Evolutionary conservation across 1,140 invertebrate genomes (phyloP).

Genomic region (Anoplolepis gracilipes): DNA sequence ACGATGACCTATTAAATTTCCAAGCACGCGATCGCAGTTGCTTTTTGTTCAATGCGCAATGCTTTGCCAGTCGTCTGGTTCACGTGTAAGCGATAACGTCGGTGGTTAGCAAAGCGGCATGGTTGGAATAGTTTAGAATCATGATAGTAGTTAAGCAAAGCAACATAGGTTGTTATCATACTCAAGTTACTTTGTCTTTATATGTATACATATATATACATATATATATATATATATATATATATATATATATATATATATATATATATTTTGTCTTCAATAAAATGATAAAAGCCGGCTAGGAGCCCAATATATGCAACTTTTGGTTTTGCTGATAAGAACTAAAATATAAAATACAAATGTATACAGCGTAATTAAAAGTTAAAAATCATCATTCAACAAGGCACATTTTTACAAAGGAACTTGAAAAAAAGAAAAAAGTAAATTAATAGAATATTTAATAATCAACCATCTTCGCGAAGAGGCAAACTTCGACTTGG

Average conservation of each 20-base stretch:
- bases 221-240: too few relatives aligned
- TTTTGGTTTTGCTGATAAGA: background rate
- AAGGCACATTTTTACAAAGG: background rate
- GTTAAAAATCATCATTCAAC: too few relatives aligned
- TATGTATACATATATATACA: too few relatives aligned
- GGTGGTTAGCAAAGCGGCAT: background rate
- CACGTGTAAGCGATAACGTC: background rate
- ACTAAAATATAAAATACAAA: background rate
- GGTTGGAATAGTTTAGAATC: constrained; percentile 24
- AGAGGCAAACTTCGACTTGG: background rate
- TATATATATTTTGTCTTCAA: background rate
- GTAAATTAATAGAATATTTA: constrained; percentile 30
- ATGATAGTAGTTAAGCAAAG: background rate
- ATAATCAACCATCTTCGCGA: background rate
- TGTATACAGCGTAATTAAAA: too few relatives aligned
- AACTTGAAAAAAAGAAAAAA: background rate
- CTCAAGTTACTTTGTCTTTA: background rate
- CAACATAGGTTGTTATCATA: constrained; percentile 10
- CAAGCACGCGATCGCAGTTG: constrained; percentile 54
- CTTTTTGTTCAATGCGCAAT: constrained; percentile 7
- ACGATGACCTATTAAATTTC: constrained; percentile 62
- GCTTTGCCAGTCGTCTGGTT: background rate
- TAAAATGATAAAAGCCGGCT: background rate
- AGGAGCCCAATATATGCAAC: background rate
- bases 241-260: too few relatives aligned